phyloP scores from a whole-genome alignment of 2,113 vertebrate genomes.

The Xenopus laevis region DNA sequence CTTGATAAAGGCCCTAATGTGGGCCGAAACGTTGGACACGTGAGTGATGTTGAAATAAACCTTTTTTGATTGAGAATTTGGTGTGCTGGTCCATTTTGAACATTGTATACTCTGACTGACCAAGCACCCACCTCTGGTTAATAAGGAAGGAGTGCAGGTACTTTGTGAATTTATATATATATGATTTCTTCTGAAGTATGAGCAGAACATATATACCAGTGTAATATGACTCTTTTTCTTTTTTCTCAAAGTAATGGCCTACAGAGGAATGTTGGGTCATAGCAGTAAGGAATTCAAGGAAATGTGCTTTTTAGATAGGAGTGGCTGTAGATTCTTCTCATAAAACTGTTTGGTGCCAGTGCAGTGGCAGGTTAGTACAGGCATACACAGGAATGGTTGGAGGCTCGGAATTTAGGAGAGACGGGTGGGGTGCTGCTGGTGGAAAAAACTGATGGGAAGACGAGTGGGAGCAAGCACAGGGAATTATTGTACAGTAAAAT shows the following conservation, averaged over 20 bases:
- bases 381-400: background rate
- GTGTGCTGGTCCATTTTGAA: no score
- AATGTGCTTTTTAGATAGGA: conserved; percentile 12
- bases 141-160: no score
- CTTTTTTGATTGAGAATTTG: no score
- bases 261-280: background rate
- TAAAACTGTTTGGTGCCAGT: conserved; percentile 15
- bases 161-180: no score
- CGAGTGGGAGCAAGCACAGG: background rate
- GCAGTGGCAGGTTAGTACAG: conserved; percentile 10
- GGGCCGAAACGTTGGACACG: no score
- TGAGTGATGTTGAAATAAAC: no score
- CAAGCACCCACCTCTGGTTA: no score
- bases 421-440: background rate
- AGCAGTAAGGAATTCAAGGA: conserved; percentile 11
- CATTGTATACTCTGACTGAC: no score
- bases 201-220: no score
- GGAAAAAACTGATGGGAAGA: background rate
- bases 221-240: background rate
- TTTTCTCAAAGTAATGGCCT: background rate
- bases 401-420: background rate
- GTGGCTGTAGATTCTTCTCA: conserved; percentile 12
- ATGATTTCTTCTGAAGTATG: no score
- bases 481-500: background rate
- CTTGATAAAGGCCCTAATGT: no score